Percentiles rank a stretch among this genome's conserved stretches.
These are phyloP conservation scores for Zaprionus vittiger DNA, from an alignment of 1,140 invertebrate genomes.

Conservation along the genomic window DNA sequence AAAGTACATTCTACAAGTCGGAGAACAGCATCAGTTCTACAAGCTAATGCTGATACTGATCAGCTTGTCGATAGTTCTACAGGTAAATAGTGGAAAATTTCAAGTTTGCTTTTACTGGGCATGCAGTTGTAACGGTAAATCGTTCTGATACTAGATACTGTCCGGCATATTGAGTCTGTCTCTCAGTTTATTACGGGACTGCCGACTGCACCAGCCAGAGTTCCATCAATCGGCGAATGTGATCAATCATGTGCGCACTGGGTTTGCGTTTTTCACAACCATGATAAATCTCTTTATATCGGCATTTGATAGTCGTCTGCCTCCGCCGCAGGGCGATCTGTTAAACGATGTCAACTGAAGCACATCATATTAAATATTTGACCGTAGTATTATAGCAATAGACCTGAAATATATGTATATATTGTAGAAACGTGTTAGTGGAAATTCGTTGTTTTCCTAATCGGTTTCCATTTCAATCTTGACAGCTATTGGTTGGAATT, in stretches of 20 bases:
- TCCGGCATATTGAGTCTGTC: constrained; percentile 89
- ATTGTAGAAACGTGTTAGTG: not conserved
- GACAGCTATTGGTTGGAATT: constrained; percentile 91
- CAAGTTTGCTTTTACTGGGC: not conserved
- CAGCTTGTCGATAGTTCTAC: constrained; percentile 92
- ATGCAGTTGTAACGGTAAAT: constrained; percentile 30
- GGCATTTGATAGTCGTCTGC: constrained; percentile 88
- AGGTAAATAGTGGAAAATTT: constrained; percentile 87
- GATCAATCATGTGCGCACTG: constrained; percentile 90
- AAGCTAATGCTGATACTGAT: constrained; percentile 92
- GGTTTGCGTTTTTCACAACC: constrained; percentile 89
- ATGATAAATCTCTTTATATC: constrained; percentile 91
- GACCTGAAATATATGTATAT: not conserved
- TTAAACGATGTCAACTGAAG: constrained; percentile 60
- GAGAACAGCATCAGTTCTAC: constrained; percentile 93
- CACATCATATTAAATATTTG: not conserved
- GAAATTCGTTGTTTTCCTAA: constrained; percentile 27
- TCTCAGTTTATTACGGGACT: constrained; percentile 90
- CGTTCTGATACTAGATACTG: constrained; percentile 83
- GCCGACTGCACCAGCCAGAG: constrained; percentile 88
- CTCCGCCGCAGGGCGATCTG: constrained; percentile 62
- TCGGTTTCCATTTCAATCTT: constrained; percentile 61
- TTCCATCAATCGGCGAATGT: constrained; percentile 88
- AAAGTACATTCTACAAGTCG: constrained; percentile 93
- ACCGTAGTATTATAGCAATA: not conserved